phyloP scores from a whole-genome alignment of 64 coral and sea anemone genomes.

The Hydrozoanthus tunicans region DNA sequence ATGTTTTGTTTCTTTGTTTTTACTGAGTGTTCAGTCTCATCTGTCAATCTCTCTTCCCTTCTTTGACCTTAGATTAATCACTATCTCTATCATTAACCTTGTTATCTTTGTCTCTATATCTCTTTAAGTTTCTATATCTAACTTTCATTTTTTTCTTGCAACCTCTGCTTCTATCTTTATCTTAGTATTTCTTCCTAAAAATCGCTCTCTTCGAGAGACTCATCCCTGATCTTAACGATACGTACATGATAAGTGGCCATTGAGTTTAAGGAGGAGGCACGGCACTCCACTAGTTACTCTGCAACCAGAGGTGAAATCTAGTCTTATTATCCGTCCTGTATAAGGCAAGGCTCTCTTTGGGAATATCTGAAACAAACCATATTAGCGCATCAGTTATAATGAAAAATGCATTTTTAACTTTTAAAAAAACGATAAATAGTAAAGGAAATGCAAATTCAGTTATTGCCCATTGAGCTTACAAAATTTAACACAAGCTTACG shows the following conservation, averaged over 20 bases:
- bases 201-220: not conserved
- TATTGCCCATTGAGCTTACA: not conserved
- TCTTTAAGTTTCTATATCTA: too few species aligned
- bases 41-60: too few species aligned
- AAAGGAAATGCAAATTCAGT: not conserved
- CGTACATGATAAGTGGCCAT: conserved; percentile 35
- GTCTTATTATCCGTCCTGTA: conserved; percentile 7
- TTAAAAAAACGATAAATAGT: not conserved
- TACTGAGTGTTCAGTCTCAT: too few species aligned
- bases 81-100: too few species aligned
- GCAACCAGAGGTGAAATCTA: conserved; percentile 19
- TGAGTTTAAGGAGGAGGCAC: conserved; percentile 18
- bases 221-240: not conserved
- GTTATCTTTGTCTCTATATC: too few species aligned
- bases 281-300: not conserved
- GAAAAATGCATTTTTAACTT: not conserved
- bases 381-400: not conserved
- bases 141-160: too few species aligned
- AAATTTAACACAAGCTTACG: not conserved
- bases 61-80: too few species aligned
- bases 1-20: too few species aligned
- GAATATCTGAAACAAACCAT: conserved; percentile 1
- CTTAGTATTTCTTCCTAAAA: too few species aligned
- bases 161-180: not conserved
- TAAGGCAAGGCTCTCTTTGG: not conserved